Evolutionary conservation across 2,797 vertebrate genomes (phyloP).

Genomic region (Hapalemur alaotrensis): DNA sequence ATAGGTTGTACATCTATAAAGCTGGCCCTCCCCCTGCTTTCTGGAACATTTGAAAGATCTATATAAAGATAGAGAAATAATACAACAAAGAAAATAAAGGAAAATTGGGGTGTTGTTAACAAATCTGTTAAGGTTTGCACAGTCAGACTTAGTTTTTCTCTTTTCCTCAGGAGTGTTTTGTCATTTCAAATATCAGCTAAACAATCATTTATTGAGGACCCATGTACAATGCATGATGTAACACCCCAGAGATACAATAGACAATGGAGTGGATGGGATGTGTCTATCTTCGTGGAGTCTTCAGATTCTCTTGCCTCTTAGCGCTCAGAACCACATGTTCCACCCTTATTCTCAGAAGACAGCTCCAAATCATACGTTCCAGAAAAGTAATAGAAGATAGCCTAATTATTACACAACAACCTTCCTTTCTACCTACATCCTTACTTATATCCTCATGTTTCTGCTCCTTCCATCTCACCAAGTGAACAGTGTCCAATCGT

Average conservation of each 20-base stretch:
- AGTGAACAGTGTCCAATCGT: not conserved
- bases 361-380: not conserved
- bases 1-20: too few species aligned
- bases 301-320: not conserved
- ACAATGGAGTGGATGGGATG: not conserved
- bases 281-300: not conserved
- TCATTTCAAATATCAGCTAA: not conserved
- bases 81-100: not conserved
- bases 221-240: not conserved
- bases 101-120: not conserved
- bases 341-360: not conserved
- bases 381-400: not conserved
- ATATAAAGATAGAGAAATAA: not conserved
- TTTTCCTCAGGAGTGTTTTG: not conserved
- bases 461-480: not conserved
- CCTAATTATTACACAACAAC: not conserved
- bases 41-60: not conserved
- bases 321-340: not conserved
- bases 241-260: not conserved
- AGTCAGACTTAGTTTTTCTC: not conserved
- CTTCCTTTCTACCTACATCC: not conserved
- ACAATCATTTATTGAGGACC: not conserved
- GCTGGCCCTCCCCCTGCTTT: not conserved
- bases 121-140: not conserved
- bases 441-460: not conserved